Conservation (phyloP, 2,888 invertebrate genomes). For the Saturnia pavonia region DNA sequence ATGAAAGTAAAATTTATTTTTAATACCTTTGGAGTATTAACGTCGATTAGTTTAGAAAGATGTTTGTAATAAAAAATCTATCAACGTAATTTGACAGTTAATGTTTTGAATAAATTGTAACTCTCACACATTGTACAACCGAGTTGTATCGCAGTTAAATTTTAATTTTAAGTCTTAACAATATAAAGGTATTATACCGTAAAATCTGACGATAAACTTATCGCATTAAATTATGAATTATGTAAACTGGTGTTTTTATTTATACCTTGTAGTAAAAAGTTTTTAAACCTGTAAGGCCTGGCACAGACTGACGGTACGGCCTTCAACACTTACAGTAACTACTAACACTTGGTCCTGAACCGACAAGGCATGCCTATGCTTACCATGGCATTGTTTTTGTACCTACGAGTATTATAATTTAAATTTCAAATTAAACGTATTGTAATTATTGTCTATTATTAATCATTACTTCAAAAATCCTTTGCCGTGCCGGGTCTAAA, state of each 20-base stretch:
- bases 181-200: conserved; percentile 60
- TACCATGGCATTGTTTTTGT: too few species aligned
- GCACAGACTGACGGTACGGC: too few species aligned
- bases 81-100: conserved; percentile 31
- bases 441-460: too few species aligned
- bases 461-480: too few species aligned
- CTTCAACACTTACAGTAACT: too few species aligned
- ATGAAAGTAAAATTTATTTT: conserved; percentile 69
- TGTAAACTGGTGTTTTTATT: conserved; percentile 51
- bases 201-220: conserved; percentile 61
- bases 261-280: too few species aligned
- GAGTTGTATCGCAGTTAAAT: conserved; percentile 65
- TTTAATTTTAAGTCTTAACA: conserved; percentile 64
- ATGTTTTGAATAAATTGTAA: conserved; percentile 41
- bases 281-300: too few species aligned
- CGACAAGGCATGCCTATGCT: too few species aligned
- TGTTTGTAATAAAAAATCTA: conserved; percentile 30
- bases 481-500: too few species aligned
- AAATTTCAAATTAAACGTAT: too few species aligned
- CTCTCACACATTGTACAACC: conserved; percentile 54
- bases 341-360: too few species aligned
- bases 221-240: conserved; percentile 78
- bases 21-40: conserved; percentile 75
- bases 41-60: conserved; percentile 35
- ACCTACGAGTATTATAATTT: too few species aligned